Conservation (phyloP, 2,113 vertebrate species). For the Engystomops pustulosus region DNA sequence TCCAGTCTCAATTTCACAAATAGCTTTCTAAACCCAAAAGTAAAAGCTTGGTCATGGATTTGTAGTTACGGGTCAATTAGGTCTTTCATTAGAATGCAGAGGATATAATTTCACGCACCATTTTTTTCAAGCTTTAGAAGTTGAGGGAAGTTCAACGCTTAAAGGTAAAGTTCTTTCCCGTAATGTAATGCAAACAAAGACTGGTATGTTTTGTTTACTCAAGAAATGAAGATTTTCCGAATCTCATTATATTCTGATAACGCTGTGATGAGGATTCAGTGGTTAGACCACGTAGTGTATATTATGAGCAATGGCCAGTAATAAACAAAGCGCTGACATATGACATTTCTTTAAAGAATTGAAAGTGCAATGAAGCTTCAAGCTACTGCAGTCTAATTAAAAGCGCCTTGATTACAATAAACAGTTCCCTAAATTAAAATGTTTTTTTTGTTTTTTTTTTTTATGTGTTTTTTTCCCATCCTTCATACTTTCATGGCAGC, state of each 20-base stretch:
- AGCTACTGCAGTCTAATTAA: background rate
- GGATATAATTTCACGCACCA: slow-evolving; percentile 55
- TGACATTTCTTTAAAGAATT: background rate
- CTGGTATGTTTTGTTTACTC: slow-evolving; percentile 5
- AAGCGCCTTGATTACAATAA: background rate
- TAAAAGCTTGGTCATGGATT: slow-evolving; percentile 59
- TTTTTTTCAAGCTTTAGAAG: slow-evolving; percentile 48
- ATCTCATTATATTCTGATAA: slow-evolving; percentile 5
- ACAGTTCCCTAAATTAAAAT: background rate
- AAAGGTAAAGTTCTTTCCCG: slow-evolving; percentile 12
- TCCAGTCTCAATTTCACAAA: slow-evolving; percentile 60
- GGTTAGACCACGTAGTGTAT: too few species aligned
- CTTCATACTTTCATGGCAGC: background rate
- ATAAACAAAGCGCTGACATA: slow-evolving; percentile 30
- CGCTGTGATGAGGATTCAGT: background rate
- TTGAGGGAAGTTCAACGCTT: background rate
- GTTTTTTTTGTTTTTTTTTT: background rate
- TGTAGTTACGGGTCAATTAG: slow-evolving; percentile 58
- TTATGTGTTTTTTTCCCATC: background rate
- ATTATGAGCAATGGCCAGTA: background rate
- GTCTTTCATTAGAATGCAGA: slow-evolving; percentile 54
- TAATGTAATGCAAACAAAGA: background rate
- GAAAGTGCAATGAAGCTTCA: background rate
- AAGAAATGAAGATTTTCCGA: slow-evolving; percentile 13
- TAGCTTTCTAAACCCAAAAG: slow-evolving; percentile 57